Evolutionary conservation across 1,140 invertebrate genomes (phyloP).

Genomic region (Babylonia areolata): DNA sequence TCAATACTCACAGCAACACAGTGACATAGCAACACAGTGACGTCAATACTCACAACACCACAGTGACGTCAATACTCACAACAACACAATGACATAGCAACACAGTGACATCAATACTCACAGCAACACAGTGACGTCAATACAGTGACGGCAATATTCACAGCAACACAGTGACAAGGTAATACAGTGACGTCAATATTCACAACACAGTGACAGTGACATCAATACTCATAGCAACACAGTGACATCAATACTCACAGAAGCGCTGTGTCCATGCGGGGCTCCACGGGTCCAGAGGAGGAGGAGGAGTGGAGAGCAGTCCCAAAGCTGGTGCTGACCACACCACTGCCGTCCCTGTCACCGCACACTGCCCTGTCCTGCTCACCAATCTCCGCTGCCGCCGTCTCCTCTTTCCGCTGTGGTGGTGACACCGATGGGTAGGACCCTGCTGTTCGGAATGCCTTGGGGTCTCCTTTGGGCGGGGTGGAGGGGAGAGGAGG

Average conservation of each 20-base stretch:
- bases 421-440: not conserved
- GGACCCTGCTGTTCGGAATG: not conserved
- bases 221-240: not conserved
- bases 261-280: not conserved
- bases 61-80: too few relatives aligned
- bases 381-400: not conserved
- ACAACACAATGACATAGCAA: too few relatives aligned
- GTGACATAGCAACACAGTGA: too few relatives aligned
- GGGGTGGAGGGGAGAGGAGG: slow-evolving; percentile 37
- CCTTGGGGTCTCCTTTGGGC: not conserved
- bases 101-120: too few relatives aligned
- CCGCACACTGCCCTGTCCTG: not conserved
- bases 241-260: not conserved
- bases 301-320: not conserved
- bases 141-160: too few relatives aligned
- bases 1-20: too few relatives aligned
- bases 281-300: not conserved
- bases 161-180: too few relatives aligned
- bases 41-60: too few relatives aligned
- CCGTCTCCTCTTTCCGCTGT: not conserved
- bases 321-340: not conserved
- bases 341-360: not conserved
- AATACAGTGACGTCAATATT: too few relatives aligned
- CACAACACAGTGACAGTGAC: too few relatives aligned
- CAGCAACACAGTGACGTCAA: too few relatives aligned